Evolutionary conservation across 2,113 vertebrate genomes (phyloP).

Genomic region (Oreocharis arfaki): DNA sequence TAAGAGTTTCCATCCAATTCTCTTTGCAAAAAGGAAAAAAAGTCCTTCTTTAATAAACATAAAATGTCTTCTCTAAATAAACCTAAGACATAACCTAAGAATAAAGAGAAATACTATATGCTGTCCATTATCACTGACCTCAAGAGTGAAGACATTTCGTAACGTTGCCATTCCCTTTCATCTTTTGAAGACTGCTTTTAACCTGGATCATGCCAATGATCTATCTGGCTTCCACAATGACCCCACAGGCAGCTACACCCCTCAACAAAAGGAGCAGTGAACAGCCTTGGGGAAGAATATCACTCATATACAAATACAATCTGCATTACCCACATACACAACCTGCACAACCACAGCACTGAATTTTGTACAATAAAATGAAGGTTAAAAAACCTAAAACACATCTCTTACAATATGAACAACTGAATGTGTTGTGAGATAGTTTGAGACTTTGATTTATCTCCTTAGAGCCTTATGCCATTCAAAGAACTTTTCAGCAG

Average conservation of each 20-base stretch:
- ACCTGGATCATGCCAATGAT: background rate
- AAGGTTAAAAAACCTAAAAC: background rate
- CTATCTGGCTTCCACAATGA: background rate
- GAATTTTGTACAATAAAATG: background rate
- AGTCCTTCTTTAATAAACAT: fast-evolving
- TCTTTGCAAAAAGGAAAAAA: background rate
- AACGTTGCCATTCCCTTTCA: background rate
- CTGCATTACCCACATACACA: background rate
- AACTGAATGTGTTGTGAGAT: background rate
- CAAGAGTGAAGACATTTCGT: background rate
- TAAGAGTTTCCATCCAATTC: background rate
- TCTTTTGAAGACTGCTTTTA: background rate
- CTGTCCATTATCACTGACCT: background rate
- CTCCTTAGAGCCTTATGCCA: background rate
- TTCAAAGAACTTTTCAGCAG: background rate
- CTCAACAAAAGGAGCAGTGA: background rate
- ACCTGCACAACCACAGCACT: fast-evolving
- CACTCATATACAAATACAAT: background rate
- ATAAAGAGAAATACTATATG: background rate
- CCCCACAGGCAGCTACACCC: background rate
- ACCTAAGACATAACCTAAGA: background rate
- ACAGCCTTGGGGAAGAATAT: background rate
- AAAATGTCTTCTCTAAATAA: background rate
- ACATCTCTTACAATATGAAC: background rate
- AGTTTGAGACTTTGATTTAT: background rate